Percentiles rank a stretch among this genome's conserved stretches.
These are phyloP conservation scores for Diplosoma virens DNA, from an alignment of 23 tunicate genomes.

Conservation along the genomic window DNA sequence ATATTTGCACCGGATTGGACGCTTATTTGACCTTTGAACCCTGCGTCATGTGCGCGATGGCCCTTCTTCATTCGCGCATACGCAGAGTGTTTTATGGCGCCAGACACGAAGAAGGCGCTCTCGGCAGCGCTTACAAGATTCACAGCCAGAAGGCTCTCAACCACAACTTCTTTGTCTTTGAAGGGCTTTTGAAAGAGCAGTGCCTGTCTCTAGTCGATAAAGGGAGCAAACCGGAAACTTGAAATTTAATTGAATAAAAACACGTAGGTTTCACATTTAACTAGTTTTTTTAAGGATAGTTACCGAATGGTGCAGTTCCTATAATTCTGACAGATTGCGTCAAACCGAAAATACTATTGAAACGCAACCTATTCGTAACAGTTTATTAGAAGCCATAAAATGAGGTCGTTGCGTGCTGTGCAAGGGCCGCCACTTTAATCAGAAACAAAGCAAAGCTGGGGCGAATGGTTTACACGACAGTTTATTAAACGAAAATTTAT, in stretches of 20 bases:
- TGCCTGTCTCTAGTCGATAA: background rate
- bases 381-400: too few relatives aligned
- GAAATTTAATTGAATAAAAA: background rate
- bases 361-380: too few relatives aligned
- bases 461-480: too few relatives aligned
- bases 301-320: too few relatives aligned
- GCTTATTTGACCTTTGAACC: conserved; percentile 72
- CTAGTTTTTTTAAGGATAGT: too few relatives aligned
- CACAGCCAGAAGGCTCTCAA: conserved; percentile 61
- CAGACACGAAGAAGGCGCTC: conserved; percentile 38
- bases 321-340: too few relatives aligned
- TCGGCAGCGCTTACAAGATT: conserved; percentile 77
- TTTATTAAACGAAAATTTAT: too few relatives aligned
- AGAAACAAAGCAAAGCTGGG: too few relatives aligned
- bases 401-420: too few relatives aligned
- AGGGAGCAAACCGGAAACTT: background rate
- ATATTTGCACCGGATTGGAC: conserved; percentile 73
- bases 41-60: conserved; percentile 92
- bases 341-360: too few relatives aligned
- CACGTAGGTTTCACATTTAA: too few relatives aligned
- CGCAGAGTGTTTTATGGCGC: conserved; percentile 59
- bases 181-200: conserved; percentile 45
- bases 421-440: too few relatives aligned
- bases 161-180: conserved; percentile 76
- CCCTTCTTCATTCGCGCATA: conserved; percentile 81